Percentiles rank a stretch among this genome's conserved stretches.
phyloP scores from a whole-genome alignment of 2,888 invertebrate genomes.

The Cryptophagus acutangulus region DNA sequence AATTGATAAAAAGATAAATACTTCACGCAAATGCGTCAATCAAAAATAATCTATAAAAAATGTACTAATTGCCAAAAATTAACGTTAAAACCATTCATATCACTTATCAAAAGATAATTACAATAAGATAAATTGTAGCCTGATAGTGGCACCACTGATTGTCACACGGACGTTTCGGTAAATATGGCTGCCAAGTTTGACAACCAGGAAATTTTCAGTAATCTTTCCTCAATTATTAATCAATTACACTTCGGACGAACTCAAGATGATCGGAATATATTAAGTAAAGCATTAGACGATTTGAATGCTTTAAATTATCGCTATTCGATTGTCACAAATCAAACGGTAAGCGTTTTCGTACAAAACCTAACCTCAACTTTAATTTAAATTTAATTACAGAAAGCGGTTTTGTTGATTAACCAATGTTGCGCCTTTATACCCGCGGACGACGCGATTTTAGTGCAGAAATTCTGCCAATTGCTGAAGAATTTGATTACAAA shows the following conservation, averaged over 20 bases:
- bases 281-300: slow-evolving; percentile 57
- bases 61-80: too few relatives aligned
- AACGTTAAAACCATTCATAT: too few relatives aligned
- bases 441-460: slow-evolving; percentile 52
- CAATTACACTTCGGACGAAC: slow-evolving; percentile 37
- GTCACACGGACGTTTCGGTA: background rate
- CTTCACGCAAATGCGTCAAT: too few relatives aligned
- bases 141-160: too few relatives aligned
- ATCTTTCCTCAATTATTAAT: slow-evolving; percentile 39
- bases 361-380: slow-evolving; percentile 17
- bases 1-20: too few relatives aligned
- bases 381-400: slow-evolving; percentile 30
- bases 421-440: slow-evolving; percentile 43
- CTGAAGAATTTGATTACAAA: slow-evolving; percentile 53
- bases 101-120: too few relatives aligned
- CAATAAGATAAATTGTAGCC: too few relatives aligned
- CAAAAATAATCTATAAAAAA: too few relatives aligned
- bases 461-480: slow-evolving; percentile 56
- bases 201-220: slow-evolving; percentile 32
- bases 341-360: slow-evolving; percentile 34
- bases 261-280: slow-evolving; percentile 48
- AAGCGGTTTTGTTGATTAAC: slow-evolving; percentile 43
- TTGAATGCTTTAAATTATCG: slow-evolving; percentile 60
- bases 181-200: too few relatives aligned
- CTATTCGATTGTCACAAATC: slow-evolving; percentile 36